These are phyloP conservation scores for Polyploca ridens DNA, from an alignment of 2,888 invertebrate genomes.

Conservation along the genomic window DNA sequence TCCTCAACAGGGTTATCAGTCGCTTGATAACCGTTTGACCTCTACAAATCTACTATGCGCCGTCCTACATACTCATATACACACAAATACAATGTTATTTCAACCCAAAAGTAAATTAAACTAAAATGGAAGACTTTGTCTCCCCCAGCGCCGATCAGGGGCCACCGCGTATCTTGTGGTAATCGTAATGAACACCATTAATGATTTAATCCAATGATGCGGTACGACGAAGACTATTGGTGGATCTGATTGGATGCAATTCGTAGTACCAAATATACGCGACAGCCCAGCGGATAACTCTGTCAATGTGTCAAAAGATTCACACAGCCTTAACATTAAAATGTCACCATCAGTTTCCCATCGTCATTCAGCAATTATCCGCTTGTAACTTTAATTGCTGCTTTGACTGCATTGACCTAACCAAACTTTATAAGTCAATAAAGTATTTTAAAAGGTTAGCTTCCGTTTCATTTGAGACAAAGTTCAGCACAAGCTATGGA, in stretches of 20 bases:
- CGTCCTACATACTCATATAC: constrained; percentile 32
- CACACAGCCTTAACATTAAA: neutral
- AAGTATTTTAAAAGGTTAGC: neutral
- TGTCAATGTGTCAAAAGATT: constrained; percentile 5
- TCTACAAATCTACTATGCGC: constrained; percentile 28
- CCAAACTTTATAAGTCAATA: neutral
- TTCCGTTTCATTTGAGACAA: neutral
- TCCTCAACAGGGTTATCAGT: constrained; percentile 52
- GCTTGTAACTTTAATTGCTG: neutral
- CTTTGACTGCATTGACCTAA: neutral
- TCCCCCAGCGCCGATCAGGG: no score
- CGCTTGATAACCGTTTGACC: constrained; percentile 35
- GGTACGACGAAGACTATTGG: no score
- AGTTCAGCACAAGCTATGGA: neutral
- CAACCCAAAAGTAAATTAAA: neutral
- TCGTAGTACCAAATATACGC: no score
- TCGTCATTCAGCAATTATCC: neutral
- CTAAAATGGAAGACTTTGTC: no score
- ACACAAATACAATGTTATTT: constrained; percentile 9
- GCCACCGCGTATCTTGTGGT: no score
- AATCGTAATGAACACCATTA: no score
- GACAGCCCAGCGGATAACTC: no score
- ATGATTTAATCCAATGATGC: no score
- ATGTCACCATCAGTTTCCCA: neutral
- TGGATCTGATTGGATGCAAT: no score